Evolutionary conservation across 2,888 invertebrate genomes (phyloP).

Genomic region (Chloromyia formosa): DNA sequence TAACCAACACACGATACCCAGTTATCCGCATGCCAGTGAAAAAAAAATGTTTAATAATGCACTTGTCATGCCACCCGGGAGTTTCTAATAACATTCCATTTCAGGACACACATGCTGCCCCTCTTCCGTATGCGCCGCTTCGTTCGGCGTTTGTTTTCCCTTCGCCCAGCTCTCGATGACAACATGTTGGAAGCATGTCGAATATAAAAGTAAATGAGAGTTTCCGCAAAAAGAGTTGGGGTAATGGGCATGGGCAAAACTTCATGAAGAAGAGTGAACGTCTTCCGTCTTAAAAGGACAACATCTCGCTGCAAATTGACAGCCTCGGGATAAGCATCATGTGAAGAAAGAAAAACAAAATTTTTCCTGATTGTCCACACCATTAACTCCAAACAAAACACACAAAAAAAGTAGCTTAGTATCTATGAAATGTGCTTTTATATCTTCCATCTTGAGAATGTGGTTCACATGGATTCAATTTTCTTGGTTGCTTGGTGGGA

Average conservation of each 20-base stretch:
- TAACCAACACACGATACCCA: neutral
- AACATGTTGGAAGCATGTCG: neutral
- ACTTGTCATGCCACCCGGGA: neutral
- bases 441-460: too few species aligned
- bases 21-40: neutral
- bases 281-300: too few species aligned
- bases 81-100: slow-evolving; percentile 9
- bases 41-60: slow-evolving; percentile 8
- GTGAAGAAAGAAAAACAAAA: neutral
- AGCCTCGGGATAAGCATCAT: too few species aligned
- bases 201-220: slow-evolving; percentile 15
- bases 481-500: too few species aligned
- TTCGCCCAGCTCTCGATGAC: neutral
- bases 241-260: too few species aligned
- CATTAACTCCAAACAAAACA: too few species aligned
- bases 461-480: too few species aligned
- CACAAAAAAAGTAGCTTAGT: too few species aligned
- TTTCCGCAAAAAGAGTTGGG: neutral
- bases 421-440: too few species aligned
- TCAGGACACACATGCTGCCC: neutral
- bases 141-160: neutral
- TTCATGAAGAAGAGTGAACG: too few species aligned
- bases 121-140: too few species aligned
- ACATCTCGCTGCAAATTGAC: too few species aligned
- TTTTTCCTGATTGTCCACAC: slow-evolving; percentile 20